Evolutionary conservation across 2,888 invertebrate genomes (phyloP).

Genomic region (Chaitophorus viminalis): DNA sequence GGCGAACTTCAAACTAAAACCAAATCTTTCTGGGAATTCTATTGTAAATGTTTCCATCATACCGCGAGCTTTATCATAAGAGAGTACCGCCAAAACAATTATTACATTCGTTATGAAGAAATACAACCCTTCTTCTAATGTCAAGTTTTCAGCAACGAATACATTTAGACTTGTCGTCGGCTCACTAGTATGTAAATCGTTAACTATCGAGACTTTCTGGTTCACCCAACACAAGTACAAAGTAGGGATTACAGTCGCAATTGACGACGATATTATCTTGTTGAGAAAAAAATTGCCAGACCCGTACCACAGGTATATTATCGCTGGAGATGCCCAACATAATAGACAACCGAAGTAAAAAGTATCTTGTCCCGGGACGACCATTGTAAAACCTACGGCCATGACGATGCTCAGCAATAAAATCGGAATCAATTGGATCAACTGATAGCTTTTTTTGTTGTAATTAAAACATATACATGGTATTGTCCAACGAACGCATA

Average conservation of each 20-base stretch:
- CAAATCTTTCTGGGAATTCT: neutral
- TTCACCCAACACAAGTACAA: neutral
- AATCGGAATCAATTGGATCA: conserved; percentile 17
- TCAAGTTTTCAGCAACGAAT: neutral
- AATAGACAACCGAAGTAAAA: conserved; percentile 16
- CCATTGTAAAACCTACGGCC: neutral
- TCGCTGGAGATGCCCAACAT: conserved; percentile 4
- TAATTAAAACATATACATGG: neutral
- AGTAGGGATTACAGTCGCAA: neutral
- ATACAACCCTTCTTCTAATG: conserved; percentile 8
- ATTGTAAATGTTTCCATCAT: conserved; percentile 7
- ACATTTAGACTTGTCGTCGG: conserved; percentile 7
- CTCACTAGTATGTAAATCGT: neutral
- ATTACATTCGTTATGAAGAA: neutral
- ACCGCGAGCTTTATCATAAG: conserved; percentile 15
- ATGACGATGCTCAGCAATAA: neutral
- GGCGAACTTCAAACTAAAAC: neutral
- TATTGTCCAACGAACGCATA: neutral
- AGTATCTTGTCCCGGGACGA: neutral
- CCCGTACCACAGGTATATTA: conserved; percentile 20
- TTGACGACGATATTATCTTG: neutral
- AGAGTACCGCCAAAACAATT: neutral
- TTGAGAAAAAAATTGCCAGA: conserved; percentile 13
- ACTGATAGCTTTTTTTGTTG: neutral
- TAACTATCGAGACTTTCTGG: neutral